Base-by-base conservation (phyloP, 2,797 vertebrate genomes). In the Trachurus trachurus region DNA sequence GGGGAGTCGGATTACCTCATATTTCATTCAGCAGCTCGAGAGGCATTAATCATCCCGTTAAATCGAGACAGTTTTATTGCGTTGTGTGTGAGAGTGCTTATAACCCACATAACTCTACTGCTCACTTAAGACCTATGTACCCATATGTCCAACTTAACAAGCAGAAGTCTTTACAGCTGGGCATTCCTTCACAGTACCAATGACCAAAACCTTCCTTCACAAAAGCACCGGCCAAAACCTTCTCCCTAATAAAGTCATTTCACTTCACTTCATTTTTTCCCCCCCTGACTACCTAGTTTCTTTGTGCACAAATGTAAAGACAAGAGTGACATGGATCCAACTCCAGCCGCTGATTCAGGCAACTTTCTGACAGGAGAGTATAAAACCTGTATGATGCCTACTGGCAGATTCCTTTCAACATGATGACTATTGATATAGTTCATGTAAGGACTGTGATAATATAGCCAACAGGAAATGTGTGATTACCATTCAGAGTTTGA, bases 21-120 rank as follows among this genome's bases (percentile, higher is more conserved):
- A 89, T 93, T 94, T 91, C 85, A 90, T 84, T 84, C 89, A 73
- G 83, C 87, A 84, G 89, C 74, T 86, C 75, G 85, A 88, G 83
- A 83, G 75, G 78, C 80, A 93, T 93, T 90, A 91, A 94, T 95
- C 93, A 93, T 89, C 74, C 81, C 31, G 67, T 92, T 92, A 93
- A 92, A 93, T 83, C 64, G 21, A 77, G 93, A 94, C 93, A 94
- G 88, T 85, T 95, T 93, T 92, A 94, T 86, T 78, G 84, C 61
- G 39, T 79, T 82, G 83, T 92, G 84, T 90, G 84, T 81, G 78
- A 83, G 86, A 74, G 76, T 74, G 78, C 85, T 86, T 86, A 84
- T 83, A 82, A 83, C 80, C 69, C 86, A 76, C 83, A 83, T 85
- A 89, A 83, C 84, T 88, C 76, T 60, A 49, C 65, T 60, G 79